These are phyloP conservation scores for Ophion ventricosus DNA, from an alignment of 2,888 invertebrate genomes.

Conservation along the genomic window DNA sequence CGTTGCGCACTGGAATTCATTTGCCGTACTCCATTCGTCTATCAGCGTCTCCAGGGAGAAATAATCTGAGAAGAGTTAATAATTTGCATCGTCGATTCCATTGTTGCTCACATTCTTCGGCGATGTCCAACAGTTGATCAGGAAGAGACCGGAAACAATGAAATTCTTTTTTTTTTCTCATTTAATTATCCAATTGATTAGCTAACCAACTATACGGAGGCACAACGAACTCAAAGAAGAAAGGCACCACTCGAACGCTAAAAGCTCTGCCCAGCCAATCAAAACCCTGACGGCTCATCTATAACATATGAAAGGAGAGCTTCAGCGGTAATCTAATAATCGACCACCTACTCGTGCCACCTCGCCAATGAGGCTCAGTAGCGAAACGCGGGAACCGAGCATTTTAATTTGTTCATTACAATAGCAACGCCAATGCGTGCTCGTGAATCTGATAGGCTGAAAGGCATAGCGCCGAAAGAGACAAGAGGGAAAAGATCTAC, in stretches of 20 bases:
- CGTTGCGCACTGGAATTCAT: not conserved
- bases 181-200: too few relatives aligned
- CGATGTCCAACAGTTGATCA: too few relatives aligned
- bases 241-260: not conserved
- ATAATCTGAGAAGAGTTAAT: not conserved
- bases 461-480: not conserved
- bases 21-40: not conserved
- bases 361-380: not conserved
- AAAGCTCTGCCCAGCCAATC: not conserved
- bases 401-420: not conserved
- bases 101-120: not conserved
- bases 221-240: too few relatives aligned
- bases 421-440: not conserved
- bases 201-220: too few relatives aligned
- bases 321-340: not conserved
- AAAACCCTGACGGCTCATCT: not conserved
- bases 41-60: not conserved
- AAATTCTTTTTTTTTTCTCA: too few relatives aligned
- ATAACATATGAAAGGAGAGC: not conserved
- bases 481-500: not conserved
- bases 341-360: not conserved
- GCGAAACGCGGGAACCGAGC: not conserved
- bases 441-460: not conserved
- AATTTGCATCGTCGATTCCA: not conserved
- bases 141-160: too few relatives aligned